Percentiles rank a stretch among this genome's conserved stretches.
phyloP scores from a whole-genome alignment of 2,888 invertebrate genomes.

The Siphlonurus alternatus region DNA sequence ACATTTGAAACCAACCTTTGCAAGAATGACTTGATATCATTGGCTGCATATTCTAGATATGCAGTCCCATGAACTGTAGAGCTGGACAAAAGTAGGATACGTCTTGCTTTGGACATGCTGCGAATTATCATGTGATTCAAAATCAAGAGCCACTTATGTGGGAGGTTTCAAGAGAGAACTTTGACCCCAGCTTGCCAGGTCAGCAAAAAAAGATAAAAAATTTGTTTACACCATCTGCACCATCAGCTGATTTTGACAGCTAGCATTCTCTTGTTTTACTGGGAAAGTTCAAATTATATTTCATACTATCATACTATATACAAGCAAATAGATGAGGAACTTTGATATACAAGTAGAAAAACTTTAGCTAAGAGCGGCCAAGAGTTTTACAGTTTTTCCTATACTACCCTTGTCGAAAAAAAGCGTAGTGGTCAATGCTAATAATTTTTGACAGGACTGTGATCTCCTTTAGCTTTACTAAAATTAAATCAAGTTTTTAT shows the following conservation, averaged over 20 bases:
- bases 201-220: background rate
- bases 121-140: background rate
- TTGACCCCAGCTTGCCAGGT: background rate
- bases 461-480: too few species aligned
- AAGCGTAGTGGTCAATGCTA: too few species aligned
- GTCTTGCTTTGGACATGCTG: background rate
- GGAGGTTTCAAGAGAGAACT: background rate
- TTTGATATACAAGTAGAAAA: too few species aligned
- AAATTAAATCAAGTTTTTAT: too few species aligned
- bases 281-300: too few species aligned
- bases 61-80: slow-evolving; percentile 49
- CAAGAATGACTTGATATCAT: slow-evolving; percentile 42
- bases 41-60: slow-evolving; percentile 46
- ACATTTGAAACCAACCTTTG: slow-evolving; percentile 31
- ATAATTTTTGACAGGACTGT: too few species aligned
- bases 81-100: slow-evolving; percentile 37
- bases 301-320: too few species aligned
- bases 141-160: too few species aligned
- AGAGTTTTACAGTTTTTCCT: too few species aligned
- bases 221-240: background rate
- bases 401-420: too few species aligned
- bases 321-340: too few species aligned
- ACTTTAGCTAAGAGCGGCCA: too few species aligned
- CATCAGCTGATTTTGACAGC: background rate
- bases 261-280: background rate